A percentile compares a stretch with the other conserved stretches of the same genome.
Evolutionary conservation across 2,113 vertebrate genomes (phyloP).

Genomic region (Spermophilus dauricus): DNA sequence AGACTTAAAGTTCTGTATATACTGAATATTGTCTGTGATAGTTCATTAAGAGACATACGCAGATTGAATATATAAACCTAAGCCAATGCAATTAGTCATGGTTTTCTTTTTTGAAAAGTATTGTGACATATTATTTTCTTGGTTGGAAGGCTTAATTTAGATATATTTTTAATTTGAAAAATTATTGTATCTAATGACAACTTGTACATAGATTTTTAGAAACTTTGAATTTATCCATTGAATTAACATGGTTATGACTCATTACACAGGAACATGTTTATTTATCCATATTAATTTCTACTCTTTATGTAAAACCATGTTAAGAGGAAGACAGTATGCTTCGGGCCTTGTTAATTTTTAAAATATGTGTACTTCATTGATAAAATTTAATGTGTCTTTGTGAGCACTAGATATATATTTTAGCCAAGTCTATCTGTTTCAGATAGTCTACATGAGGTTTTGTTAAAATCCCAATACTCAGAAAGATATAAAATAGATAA

Average conservation of each 20-base stretch:
- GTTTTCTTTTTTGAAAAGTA: not conserved
- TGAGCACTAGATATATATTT: not conserved
- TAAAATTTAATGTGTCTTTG: not conserved
- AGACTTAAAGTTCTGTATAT: not conserved
- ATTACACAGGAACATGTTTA: not conserved
- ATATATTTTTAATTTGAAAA: not conserved
- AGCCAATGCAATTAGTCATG: not conserved
- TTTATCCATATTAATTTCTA: not conserved
- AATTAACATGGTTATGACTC: not conserved
- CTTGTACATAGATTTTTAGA: not conserved
- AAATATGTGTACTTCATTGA: not conserved
- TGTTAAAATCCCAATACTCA: constrained; percentile 58
- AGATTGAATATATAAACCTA: constrained; percentile 9
- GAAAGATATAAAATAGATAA: constrained; percentile 83
- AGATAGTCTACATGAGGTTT: not conserved
- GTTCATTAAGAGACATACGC: not conserved
- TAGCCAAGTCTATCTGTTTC: not conserved
- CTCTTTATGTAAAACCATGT: not conserved
- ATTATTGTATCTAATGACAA: not conserved
- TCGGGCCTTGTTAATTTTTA: not conserved
- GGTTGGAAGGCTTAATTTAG: not conserved
- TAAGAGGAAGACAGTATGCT: not conserved
- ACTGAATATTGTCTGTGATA: not conserved
- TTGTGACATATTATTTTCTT: not conserved
- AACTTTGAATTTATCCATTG: not conserved